Evolutionary conservation across 2,888 invertebrate genomes (phyloP).

Genomic region (Schrankia costaestrigalis): DNA sequence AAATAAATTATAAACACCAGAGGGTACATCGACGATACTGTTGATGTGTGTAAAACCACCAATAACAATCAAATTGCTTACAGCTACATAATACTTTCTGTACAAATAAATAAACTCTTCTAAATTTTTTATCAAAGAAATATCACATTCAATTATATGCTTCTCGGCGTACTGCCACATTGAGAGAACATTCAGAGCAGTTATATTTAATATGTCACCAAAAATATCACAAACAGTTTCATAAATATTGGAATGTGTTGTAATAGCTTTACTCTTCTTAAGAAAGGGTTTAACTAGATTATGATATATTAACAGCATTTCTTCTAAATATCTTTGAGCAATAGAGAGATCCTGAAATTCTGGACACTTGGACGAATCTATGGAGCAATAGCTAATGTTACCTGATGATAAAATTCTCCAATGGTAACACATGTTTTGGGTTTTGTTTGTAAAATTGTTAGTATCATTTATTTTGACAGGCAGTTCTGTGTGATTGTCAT

Average conservation of each 20-base stretch:
- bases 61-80: slow-evolving; percentile 87
- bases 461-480: slow-evolving; percentile 45
- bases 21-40: slow-evolving; percentile 82
- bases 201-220: slow-evolving; percentile 84
- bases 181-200: slow-evolving; percentile 84
- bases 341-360: slow-evolving; percentile 79
- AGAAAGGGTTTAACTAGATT: slow-evolving; percentile 83
- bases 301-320: slow-evolving; percentile 83
- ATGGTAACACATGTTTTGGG: slow-evolving; percentile 71
- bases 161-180: slow-evolving; percentile 85
- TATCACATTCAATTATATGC: slow-evolving; percentile 83
- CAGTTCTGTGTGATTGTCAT: slow-evolving; percentile 42
- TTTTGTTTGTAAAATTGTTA: slow-evolving; percentile 53
- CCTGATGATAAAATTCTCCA: slow-evolving; percentile 73
- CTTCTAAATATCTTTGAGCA: slow-evolving; percentile 86
- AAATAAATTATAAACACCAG: slow-evolving; percentile 78
- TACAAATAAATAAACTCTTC: slow-evolving; percentile 87
- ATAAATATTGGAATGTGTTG: slow-evolving; percentile 81
- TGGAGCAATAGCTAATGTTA: slow-evolving; percentile 70
- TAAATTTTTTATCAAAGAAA: slow-evolving; percentile 84
- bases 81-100: slow-evolving; percentile 84
- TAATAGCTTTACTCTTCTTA: slow-evolving; percentile 81
- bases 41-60: slow-evolving; percentile 85
- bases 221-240: slow-evolving; percentile 85
- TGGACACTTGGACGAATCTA: slow-evolving; percentile 58